Evolutionary conservation across 2,797 vertebrate species (phyloP).

Genomic region (Leptodactylus fallax): DNA sequence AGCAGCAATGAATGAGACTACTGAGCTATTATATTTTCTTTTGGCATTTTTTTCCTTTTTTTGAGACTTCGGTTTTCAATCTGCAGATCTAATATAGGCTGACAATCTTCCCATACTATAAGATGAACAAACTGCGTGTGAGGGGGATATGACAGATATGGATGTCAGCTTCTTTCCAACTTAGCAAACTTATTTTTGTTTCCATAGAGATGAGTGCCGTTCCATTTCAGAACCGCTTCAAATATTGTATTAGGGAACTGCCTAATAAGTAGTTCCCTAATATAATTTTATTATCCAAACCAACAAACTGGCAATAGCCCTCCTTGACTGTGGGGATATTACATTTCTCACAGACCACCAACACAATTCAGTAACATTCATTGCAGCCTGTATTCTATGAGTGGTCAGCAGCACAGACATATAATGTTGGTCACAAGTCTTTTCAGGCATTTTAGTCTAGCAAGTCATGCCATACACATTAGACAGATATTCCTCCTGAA

Average conservation of each 20-base stretch:
- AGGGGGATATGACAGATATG: neutral
- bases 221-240: neutral
- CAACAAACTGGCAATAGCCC: neutral
- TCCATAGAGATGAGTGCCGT: neutral
- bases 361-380: neutral
- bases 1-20: neutral
- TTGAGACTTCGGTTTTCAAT: slow-evolving; percentile 38
- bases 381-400: neutral
- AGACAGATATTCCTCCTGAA: too few relatives aligned
- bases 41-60: neutral
- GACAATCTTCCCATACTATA: slow-evolving; percentile 34
- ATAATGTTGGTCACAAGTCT: neutral
- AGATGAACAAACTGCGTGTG: neutral
- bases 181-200: neutral
- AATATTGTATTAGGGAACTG: neutral
- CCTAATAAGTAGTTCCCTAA: neutral
- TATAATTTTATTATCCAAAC: neutral
- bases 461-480: too few relatives aligned
- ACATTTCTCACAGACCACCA: neutral
- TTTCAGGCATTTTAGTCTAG: neutral
- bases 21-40: neutral
- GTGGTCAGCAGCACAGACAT: neutral
- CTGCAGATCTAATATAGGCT: slow-evolving; percentile 8
- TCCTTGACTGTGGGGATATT: neutral
- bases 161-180: neutral